These are phyloP conservation scores for Cecropterus lyciades DNA, from an alignment of 1,140 invertebrate species.

Conservation along the genomic window DNA sequence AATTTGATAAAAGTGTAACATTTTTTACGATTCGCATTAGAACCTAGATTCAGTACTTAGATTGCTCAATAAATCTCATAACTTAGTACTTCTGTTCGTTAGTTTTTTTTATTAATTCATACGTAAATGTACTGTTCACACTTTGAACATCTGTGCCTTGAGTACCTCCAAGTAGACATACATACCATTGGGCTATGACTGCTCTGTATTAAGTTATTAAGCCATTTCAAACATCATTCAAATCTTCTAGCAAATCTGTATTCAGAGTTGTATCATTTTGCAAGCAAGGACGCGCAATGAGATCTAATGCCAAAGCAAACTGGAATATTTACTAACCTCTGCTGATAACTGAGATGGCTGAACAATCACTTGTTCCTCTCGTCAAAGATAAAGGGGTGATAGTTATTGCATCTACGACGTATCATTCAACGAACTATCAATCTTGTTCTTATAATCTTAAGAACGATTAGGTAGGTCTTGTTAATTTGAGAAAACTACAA, in stretches of 20 bases:
- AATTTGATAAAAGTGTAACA: too few relatives aligned
- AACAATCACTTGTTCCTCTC: slow-evolving; percentile 57
- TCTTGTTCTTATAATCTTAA: slow-evolving; percentile 7
- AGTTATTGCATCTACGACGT: slow-evolving; percentile 24
- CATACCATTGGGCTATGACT: too few relatives aligned
- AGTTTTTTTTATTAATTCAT: too few relatives aligned
- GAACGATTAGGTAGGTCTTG: neutral
- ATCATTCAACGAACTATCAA: slow-evolving; percentile 8
- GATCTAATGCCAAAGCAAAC: slow-evolving; percentile 63
- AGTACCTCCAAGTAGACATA: too few relatives aligned
- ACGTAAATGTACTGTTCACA: too few relatives aligned
- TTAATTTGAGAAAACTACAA: slow-evolving; percentile 40
- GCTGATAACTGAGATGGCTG: slow-evolving; percentile 51
- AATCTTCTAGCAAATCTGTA: slow-evolving; percentile 11
- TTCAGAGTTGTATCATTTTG: slow-evolving; percentile 37
- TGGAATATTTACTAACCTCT: slow-evolving; percentile 54
- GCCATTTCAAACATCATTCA: slow-evolving; percentile 5
- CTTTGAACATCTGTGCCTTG: too few relatives aligned
- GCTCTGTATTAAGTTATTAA: neutral
- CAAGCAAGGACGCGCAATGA: slow-evolving; percentile 50
- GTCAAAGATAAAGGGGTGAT: slow-evolving; percentile 50
- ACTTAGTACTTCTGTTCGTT: too few relatives aligned
- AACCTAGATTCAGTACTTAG: too few relatives aligned
- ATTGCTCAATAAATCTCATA: too few relatives aligned
- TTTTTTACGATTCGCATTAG: too few relatives aligned